A percentile compares a stretch with the other conserved stretches of the same genome.
phyloP scores from a whole-genome alignment of 2,888 invertebrate genomes.

The Stenodera caucasica region DNA sequence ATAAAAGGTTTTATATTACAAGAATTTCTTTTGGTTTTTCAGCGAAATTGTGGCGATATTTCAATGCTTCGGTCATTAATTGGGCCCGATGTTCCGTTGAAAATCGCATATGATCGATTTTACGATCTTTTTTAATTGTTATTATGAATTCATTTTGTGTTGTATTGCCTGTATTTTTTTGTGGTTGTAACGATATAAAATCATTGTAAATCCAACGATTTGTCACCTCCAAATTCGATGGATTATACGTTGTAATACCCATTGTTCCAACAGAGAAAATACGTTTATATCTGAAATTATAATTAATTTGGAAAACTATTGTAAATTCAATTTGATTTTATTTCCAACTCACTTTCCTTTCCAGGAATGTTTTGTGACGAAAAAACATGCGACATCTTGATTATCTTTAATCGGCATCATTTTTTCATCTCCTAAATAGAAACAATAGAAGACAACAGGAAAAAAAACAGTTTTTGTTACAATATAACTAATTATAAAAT shows the following conservation, averaged over 20 bases:
- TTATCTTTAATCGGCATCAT: slow-evolving; percentile 88
- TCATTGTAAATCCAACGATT: slow-evolving; percentile 81
- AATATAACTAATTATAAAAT: neutral
- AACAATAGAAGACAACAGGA: neutral
- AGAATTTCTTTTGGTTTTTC: slow-evolving; percentile 78
- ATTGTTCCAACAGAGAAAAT: slow-evolving; percentile 95
- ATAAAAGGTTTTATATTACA: slow-evolving; percentile 57
- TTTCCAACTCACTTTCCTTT: slow-evolving; percentile 82
- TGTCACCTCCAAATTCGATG: slow-evolving; percentile 84
- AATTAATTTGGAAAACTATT: neutral
- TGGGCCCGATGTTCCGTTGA: slow-evolving; percentile 94
- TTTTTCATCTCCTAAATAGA: slow-evolving; percentile 56
- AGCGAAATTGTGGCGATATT: slow-evolving; percentile 75
- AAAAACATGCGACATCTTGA: slow-evolving; percentile 94
- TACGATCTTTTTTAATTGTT: slow-evolving; percentile 85
- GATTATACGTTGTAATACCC: slow-evolving; percentile 97
- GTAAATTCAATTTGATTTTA: neutral
- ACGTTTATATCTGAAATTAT: slow-evolving; percentile 78
- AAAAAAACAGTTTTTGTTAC: neutral
- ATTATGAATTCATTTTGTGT: slow-evolving; percentile 74
- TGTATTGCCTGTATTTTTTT: slow-evolving; percentile 57
- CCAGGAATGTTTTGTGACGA: slow-evolving; percentile 98
- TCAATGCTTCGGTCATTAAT: slow-evolving; percentile 88
- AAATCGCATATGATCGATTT: slow-evolving; percentile 92
- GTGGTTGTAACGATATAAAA: slow-evolving; percentile 45